A percentile compares a stretch with the other conserved stretches of the same genome.
phyloP scores from a whole-genome alignment of 2,888 invertebrate genomes.

The Pachydiplax longipennis region DNA sequence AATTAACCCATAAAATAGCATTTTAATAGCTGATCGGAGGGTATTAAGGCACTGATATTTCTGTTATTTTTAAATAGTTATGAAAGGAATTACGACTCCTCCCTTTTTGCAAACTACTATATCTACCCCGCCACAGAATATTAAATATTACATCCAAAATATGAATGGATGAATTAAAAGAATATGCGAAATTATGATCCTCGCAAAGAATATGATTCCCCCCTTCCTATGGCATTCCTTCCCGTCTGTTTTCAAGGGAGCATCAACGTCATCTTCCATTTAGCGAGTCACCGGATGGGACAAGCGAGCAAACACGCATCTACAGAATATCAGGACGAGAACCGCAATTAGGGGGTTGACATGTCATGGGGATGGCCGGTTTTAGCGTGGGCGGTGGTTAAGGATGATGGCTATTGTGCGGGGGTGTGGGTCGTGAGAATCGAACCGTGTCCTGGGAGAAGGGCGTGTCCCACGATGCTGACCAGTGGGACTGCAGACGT shows the following conservation, averaged over 20 bases:
- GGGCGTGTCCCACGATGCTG: background rate
- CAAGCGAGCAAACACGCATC: background rate
- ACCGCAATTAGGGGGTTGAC: constrained; percentile 33
- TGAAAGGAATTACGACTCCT: too few relatives aligned
- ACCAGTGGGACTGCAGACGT: constrained; percentile 30
- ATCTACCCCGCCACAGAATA: too few relatives aligned
- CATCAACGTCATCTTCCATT: background rate
- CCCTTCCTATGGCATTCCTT: background rate
- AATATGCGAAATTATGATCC: too few relatives aligned
- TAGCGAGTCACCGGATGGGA: background rate
- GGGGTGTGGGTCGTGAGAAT: background rate
- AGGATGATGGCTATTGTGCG: background rate
- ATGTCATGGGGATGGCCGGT: background rate
- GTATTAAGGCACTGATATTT: too few relatives aligned
- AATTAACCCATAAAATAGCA: too few relatives aligned
- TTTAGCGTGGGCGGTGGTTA: background rate
- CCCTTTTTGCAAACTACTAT: too few relatives aligned
- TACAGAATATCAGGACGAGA: constrained; percentile 48
- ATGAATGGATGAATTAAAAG: too few relatives aligned
- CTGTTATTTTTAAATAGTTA: too few relatives aligned
- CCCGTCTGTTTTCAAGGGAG: background rate
- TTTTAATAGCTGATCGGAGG: too few relatives aligned
- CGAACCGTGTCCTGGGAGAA: constrained; percentile 21
- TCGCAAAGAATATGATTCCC: too few relatives aligned
- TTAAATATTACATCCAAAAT: too few relatives aligned